Evolutionary conservation across 2,113 vertebrate species (phyloP), one percentile per base, ranked within the genome.

Genomic region (Hippocampus zosterae): DNA sequence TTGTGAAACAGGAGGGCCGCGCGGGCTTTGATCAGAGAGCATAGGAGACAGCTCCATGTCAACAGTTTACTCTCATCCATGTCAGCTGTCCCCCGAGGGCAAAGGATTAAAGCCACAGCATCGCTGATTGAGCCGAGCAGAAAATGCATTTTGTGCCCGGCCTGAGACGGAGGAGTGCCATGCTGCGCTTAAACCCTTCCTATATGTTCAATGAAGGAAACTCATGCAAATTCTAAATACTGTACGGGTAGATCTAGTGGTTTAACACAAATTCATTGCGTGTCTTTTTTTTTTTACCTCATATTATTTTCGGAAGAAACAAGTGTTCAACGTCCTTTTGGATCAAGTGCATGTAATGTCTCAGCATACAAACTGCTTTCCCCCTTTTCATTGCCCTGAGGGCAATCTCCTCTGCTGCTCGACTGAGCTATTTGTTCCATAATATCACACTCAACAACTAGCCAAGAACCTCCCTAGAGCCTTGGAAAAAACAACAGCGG

Each of bases 11-110:
- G 81, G 79, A 88, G 85, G 84, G 80, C 81, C 80, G 79, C 77
- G 78, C 69, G 42, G 42, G 76, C 87, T 90, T 91, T 92, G 87
- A 92, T 92, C 88, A 89, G 83, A 85, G 86, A 82, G 84, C 83
- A 87, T 74, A 87, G 88, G 85, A 89, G 89, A 89, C 89, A 85
- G 87, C 85, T 84, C 84, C 88, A 85, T 89, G 88, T 90, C 88
- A 92, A 91, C 87, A 89, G 87, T 89, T 90, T 89, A 90, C 88
- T 86, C 82, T 89, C 85, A 85, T 88, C 84, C 88, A 87, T 89
- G 85, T 88, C 89, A 91, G 84, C 78, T 74, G 67, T 87, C 87
- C 87, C 87, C 87, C 67, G 81, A 78, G 86, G 90, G 85, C 83
- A 80, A 74, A 78, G 88, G 88, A 91, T 90, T 90, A 88, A 88